A percentile compares a stretch with the other conserved stretches of the same genome.
Evolutionary conservation across 2,797 vertebrate genomes (phyloP).

Genomic region (Emys orbicularis): DNA sequence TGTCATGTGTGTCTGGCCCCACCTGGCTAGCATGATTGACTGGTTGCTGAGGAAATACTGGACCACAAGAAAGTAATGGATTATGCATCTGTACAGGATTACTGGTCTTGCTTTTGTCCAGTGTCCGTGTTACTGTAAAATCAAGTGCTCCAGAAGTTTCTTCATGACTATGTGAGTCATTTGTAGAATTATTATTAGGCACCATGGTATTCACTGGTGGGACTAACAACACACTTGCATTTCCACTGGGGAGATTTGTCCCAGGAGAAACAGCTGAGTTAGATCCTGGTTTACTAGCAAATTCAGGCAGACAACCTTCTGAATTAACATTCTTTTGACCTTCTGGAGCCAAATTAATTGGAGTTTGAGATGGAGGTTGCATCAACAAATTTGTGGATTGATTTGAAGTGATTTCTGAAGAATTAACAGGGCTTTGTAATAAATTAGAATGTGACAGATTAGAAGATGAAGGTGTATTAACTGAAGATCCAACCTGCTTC

Average conservation of each 20-base stretch:
- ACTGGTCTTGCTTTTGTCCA: constrained; percentile 77
- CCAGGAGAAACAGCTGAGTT: constrained; percentile 73
- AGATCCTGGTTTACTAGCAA: constrained; percentile 67
- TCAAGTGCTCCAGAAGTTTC: constrained; percentile 85
- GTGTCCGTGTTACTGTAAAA: constrained; percentile 87
- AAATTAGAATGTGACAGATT: constrained; percentile 78
- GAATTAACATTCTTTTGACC: constrained; percentile 66
- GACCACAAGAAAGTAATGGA: constrained; percentile 57
- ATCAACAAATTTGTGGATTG: constrained; percentile 65
- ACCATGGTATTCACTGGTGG: constrained; percentile 68
- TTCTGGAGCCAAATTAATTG: constrained; percentile 85
- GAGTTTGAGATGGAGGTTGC: constrained; percentile 69
- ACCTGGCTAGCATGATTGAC: constrained; percentile 28
- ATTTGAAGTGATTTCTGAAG: constrained; percentile 71
- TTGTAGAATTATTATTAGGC: constrained; percentile 55
- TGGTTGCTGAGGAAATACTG: constrained; percentile 71
- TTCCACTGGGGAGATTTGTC: constrained; percentile 58
- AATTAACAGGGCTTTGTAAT: constrained; percentile 65
- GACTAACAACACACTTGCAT: constrained; percentile 42
- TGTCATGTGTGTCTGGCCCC: constrained; percentile 77
- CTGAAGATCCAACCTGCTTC: constrained; percentile 64
- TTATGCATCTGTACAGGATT: constrained; percentile 55
- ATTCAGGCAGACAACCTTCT: constrained; percentile 73
- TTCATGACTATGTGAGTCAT: constrained; percentile 54
- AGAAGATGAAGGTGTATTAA: constrained; percentile 71